Evolutionary conservation across 2,888 invertebrate species (phyloP).

Genomic region (Callinectes sapidus): DNA sequence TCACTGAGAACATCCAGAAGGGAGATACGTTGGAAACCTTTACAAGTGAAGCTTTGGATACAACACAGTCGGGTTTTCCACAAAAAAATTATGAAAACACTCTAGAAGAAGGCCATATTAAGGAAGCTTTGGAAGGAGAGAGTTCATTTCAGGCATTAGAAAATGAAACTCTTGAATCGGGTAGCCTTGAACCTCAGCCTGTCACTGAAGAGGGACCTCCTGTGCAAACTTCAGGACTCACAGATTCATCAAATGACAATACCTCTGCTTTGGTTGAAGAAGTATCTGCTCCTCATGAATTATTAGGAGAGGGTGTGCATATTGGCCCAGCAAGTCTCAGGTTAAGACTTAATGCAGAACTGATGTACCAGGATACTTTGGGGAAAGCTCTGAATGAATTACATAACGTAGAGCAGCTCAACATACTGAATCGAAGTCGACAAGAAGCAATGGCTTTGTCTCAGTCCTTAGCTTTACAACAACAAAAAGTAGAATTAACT

Average conservation of each 20-base stretch:
- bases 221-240: slow-evolving; percentile 41
- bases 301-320: slow-evolving; percentile 54
- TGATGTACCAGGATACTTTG: slow-evolving; percentile 70
- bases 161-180: neutral
- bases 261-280: slow-evolving; percentile 23
- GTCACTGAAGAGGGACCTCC: slow-evolving; percentile 37
- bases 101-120: slow-evolving; percentile 50
- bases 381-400: slow-evolving; percentile 68
- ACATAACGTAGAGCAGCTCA: slow-evolving; percentile 50
- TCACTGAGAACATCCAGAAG: neutral
- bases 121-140: slow-evolving; percentile 11
- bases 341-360: slow-evolving; percentile 69
- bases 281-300: slow-evolving; percentile 54
- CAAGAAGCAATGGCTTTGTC: slow-evolving; percentile 49
- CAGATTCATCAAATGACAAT: slow-evolving; percentile 36
- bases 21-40: too few species aligned
- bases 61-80: neutral
- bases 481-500: slow-evolving; percentile 25
- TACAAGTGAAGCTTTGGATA: neutral
- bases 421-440: slow-evolving; percentile 35
- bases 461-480: slow-evolving; percentile 50
- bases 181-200: neutral
- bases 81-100: neutral
- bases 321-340: slow-evolving; percentile 65
- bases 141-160: neutral